Percentiles rank a stretch among this genome's conserved stretches.
phyloP scores from a whole-genome alignment of 2,888 invertebrate species.

The Iselma pallidipennis region DNA sequence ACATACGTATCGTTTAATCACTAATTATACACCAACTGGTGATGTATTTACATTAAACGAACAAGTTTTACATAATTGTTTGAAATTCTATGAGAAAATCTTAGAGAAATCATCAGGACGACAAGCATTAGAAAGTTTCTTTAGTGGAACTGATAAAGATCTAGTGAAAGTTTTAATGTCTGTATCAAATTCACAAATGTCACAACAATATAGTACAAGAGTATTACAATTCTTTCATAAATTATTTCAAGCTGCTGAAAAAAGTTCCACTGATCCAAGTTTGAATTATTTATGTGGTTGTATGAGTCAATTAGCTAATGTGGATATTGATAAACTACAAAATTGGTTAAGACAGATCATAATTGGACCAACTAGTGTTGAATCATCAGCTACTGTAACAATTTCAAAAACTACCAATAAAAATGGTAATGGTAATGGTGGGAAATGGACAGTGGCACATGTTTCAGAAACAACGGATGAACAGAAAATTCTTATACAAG shows the following conservation, averaged over 20 bases:
- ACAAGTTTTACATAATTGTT: conserved; percentile 66
- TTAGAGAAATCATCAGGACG: conserved; percentile 81
- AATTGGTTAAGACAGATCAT: conserved; percentile 69
- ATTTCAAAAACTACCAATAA: conserved; percentile 50
- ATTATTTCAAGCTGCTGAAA: conserved; percentile 68
- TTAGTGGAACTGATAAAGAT: conserved; percentile 68
- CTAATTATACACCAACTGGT: conserved; percentile 60
- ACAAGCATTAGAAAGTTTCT: conserved; percentile 81
- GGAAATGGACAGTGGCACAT: conserved; percentile 34
- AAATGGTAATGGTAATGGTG: conserved; percentile 39
- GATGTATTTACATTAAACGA: conserved; percentile 51
- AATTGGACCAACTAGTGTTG: conserved; percentile 61
- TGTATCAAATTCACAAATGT: conserved; percentile 74
- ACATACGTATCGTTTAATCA: conserved; percentile 70
- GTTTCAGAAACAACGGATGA: conserved; percentile 20
- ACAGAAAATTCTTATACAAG: conserved; percentile 62
- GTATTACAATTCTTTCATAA: conserved; percentile 82
- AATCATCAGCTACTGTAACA: conserved; percentile 56
- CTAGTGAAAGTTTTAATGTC: conserved; percentile 80
- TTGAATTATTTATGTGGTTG: conserved; percentile 70
- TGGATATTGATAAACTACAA: conserved; percentile 67
- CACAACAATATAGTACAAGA: conserved; percentile 72
- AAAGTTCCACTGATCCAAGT: conserved; percentile 64
- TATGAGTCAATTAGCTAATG: conserved; percentile 66
- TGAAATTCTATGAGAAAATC: conserved; percentile 85